These are phyloP conservation scores for Rhynchotus rufescens DNA, from an alignment of 2,797 vertebrate species.

Conservation along the genomic window DNA sequence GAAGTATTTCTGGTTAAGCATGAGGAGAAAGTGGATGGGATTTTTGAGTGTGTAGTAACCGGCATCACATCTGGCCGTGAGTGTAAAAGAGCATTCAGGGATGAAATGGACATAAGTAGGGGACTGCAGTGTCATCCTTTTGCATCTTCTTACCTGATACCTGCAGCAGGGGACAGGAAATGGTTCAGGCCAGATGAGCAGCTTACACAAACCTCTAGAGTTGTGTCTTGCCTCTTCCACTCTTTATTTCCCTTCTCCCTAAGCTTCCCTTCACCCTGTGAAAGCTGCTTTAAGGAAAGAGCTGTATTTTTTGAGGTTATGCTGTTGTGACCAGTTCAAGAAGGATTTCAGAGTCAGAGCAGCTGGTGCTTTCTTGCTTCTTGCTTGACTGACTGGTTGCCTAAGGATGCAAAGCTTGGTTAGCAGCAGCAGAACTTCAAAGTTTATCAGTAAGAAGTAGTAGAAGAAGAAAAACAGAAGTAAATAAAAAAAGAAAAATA, in stretches of 20 bases:
- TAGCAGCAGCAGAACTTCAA: neutral
- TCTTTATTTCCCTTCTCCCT: neutral
- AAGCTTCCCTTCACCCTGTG: neutral
- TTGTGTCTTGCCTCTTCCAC: neutral
- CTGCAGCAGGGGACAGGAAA: neutral
- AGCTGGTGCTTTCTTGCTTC: neutral
- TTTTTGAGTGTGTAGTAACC: neutral
- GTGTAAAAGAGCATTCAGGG: neutral
- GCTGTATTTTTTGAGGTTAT: accelerated
- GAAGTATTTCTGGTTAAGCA: neutral
- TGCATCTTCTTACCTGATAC: neutral
- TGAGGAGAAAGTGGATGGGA: neutral
- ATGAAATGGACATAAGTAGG: neutral
- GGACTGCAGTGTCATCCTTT: neutral
- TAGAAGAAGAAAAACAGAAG: too few species aligned
- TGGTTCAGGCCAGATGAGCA: neutral
- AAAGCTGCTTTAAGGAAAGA: neutral
- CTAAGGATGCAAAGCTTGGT: neutral
- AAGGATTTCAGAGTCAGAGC: neutral
- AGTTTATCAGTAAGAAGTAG: neutral
- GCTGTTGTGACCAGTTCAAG: neutral
- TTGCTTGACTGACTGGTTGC: neutral
- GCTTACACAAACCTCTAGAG: neutral
- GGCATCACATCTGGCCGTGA: neutral
- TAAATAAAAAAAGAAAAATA: neutral